These are phyloP conservation scores for Drosophila subquinaria DNA, from an alignment of 2,888 invertebrate species.

Conservation along the genomic window DNA sequence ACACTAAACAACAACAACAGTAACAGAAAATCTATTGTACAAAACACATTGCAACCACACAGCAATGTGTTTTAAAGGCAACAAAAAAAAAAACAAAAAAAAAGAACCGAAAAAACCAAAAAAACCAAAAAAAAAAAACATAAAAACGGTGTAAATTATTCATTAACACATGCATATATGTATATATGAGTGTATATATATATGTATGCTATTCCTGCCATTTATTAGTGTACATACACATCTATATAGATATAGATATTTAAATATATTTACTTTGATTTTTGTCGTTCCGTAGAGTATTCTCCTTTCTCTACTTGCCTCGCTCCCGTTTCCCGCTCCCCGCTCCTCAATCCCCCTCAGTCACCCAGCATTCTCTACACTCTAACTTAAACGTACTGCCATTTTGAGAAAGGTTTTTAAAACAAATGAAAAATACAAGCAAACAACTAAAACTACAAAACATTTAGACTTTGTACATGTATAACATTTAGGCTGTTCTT, in stretches of 20 bases:
- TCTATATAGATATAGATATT: constrained; percentile 13
- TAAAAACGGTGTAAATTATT: constrained; percentile 57
- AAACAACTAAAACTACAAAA: constrained; percentile 41
- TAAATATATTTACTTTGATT: constrained; percentile 11
- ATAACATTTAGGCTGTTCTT: constrained; percentile 77
- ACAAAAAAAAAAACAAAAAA: constrained; percentile 37
- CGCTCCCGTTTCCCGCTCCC: too few species aligned
- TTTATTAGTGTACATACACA: constrained; percentile 54
- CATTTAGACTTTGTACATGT: constrained; percentile 77
- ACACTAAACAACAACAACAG: constrained; percentile 5
- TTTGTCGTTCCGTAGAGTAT: constrained; percentile 29
- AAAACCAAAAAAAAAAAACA: background rate
- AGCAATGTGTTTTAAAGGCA: constrained; percentile 60
- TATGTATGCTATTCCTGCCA: constrained; percentile 62
- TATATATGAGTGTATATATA: background rate
- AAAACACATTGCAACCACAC: constrained; percentile 54
- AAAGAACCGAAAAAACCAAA: constrained; percentile 53
- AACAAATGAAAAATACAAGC: constrained; percentile 19
- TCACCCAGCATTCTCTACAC: constrained; percentile 3
- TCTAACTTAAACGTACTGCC: constrained; percentile 72
- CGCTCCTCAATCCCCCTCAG: background rate
- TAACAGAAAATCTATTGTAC: constrained; percentile 44
- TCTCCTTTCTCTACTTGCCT: background rate
- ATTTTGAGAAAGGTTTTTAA: constrained; percentile 75
- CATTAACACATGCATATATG: constrained; percentile 33